Evolutionary conservation across 2,797 vertebrate species (phyloP).

Genomic region (Chiroxiphia lanceolata): DNA sequence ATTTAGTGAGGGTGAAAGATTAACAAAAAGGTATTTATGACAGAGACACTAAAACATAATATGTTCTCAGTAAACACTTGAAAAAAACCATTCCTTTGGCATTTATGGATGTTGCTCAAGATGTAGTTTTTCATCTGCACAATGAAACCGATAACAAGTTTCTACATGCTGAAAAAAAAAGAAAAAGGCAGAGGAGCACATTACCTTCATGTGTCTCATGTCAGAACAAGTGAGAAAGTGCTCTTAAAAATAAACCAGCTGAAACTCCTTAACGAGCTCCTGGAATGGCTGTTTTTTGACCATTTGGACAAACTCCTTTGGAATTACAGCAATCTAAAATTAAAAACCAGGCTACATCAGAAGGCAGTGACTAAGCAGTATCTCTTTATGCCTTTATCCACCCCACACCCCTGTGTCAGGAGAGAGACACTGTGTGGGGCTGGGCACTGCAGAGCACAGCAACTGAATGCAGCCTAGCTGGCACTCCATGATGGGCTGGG

Average conservation of each 20-base stretch:
- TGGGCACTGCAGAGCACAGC: not conserved
- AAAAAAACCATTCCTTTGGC: constrained; percentile 8
- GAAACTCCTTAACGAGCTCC: not conserved
- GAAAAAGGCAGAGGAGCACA: not conserved
- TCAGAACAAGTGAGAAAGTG: not conserved
- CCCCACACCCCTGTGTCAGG: not conserved
- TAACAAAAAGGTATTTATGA: constrained; percentile 67
- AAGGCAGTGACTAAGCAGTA: not conserved
- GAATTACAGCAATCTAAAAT: not conserved
- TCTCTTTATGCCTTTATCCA: not conserved
- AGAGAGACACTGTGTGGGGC: not conserved
- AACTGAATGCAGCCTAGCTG: not conserved
- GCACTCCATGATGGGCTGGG: not conserved
- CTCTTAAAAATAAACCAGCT: not conserved
- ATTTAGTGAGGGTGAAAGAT: constrained; percentile 45
- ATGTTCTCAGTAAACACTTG: constrained; percentile 22
- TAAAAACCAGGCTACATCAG: not conserved
- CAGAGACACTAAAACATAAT: constrained; percentile 8
- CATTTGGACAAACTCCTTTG: not conserved
- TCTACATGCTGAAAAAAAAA: not conserved
- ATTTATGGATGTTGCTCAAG: constrained; percentile 54
- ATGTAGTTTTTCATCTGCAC: constrained; percentile 29
- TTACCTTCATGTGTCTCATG: not conserved
- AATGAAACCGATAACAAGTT: constrained; percentile 30
- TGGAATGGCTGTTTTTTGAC: not conserved